Evolutionary conservation across 2,113 vertebrate genomes (phyloP).

Genomic region (Gavia stellata): DNA sequence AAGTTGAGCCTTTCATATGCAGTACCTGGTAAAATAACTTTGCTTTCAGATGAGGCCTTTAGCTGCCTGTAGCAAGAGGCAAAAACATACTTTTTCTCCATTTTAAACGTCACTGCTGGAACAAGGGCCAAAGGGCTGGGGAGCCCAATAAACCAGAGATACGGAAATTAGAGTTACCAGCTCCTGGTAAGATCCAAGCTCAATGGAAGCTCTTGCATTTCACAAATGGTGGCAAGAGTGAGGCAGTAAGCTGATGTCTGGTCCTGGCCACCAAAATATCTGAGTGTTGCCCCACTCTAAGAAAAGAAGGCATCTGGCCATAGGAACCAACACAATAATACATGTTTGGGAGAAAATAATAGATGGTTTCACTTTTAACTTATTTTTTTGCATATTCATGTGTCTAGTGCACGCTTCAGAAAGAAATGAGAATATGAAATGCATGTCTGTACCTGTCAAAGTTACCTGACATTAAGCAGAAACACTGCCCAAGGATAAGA

Average conservation of each 20-base stretch:
- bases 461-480: not conserved
- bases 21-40: not conserved
- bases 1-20: constrained; percentile 3
- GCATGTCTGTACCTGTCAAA: not conserved
- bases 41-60: not conserved
- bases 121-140: not conserved
- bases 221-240: not conserved
- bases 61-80: not conserved
- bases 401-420: not conserved
- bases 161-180: not conserved
- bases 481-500: not conserved
- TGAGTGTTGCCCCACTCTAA: not conserved
- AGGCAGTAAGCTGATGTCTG: not conserved
- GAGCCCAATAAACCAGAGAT: not conserved
- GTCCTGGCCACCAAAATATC: not conserved
- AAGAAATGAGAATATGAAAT: not conserved
- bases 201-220: not conserved
- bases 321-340: not conserved
- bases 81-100: not conserved
- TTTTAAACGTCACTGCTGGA: not conserved
- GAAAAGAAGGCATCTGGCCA: not conserved
- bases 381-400: not conserved
- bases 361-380: not conserved
- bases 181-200: not conserved
- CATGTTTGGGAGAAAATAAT: rapidly evolving